Conservation (phyloP, 2,888 invertebrate genomes). For the Esperia sulphurella region DNA sequence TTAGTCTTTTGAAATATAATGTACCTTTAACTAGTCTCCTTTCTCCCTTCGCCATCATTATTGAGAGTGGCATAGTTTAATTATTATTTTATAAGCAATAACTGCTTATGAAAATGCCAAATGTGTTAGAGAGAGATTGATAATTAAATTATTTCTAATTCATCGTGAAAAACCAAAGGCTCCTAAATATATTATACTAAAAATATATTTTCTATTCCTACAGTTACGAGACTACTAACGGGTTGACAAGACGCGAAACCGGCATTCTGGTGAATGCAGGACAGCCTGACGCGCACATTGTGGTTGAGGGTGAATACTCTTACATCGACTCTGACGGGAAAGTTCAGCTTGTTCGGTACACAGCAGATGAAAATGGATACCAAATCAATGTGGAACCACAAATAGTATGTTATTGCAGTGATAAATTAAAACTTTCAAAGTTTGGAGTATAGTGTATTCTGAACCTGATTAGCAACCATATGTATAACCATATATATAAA, state of each 20-base stretch:
- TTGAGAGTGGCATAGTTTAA: too few species aligned
- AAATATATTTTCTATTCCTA: slow-evolving; percentile 14
- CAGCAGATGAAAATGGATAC: slow-evolving; percentile 34
- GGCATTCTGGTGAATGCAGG: slow-evolving; percentile 66
- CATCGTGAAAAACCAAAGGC: too few species aligned
- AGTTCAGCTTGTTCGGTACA: slow-evolving; percentile 23
- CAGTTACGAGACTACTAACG: slow-evolving; percentile 83
- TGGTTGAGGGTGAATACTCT: slow-evolving; percentile 33
- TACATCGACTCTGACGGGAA: slow-evolving; percentile 35
- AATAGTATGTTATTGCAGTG: neutral
- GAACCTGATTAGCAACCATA: neutral
- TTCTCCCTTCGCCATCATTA: too few species aligned
- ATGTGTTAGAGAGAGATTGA: too few species aligned
- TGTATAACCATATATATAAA: neutral
- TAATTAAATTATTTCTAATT: too few species aligned
- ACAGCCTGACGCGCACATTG: slow-evolving; percentile 26
- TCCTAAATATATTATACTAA: too few species aligned
- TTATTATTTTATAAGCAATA: too few species aligned
- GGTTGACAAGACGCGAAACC: slow-evolving; percentile 80
- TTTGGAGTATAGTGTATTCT: neutral
- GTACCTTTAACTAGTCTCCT: too few species aligned
- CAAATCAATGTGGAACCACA: neutral
- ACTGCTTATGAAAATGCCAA: too few species aligned
- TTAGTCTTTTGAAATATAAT: too few species aligned
- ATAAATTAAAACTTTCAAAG: too few species aligned